These are phyloP conservation scores for Apotomis turbidana DNA, from an alignment of 2,888 invertebrate genomes.

Conservation along the genomic window DNA sequence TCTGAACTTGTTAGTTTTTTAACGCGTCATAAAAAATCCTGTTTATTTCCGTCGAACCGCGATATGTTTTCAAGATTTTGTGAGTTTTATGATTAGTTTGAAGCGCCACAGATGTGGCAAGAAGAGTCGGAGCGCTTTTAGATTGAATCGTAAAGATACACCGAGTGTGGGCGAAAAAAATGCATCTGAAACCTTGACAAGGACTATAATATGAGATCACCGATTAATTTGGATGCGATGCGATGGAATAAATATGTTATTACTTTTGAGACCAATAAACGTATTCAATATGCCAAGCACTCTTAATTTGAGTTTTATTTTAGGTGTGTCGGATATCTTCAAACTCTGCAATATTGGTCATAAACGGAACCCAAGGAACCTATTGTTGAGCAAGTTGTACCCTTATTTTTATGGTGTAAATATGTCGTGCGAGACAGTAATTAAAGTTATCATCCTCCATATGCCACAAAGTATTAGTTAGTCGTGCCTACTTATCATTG, in stretches of 20 bases:
- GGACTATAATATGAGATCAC: slow-evolving; percentile 28
- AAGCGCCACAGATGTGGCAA: slow-evolving; percentile 17
- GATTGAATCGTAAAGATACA: slow-evolving; percentile 14
- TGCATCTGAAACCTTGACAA: slow-evolving; percentile 28
- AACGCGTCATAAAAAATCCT: slow-evolving; percentile 26
- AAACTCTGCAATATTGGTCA: not conserved
- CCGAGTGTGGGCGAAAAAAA: slow-evolving; percentile 28
- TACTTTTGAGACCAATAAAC: slow-evolving; percentile 16
- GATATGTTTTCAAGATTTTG: slow-evolving; percentile 33
- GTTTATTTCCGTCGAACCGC: slow-evolving; percentile 20
- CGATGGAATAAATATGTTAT: not conserved
- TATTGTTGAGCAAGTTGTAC: no score
- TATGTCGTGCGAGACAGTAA: no score
- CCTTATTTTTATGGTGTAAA: no score
- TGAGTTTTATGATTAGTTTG: slow-evolving; percentile 32
- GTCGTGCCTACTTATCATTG: no score
- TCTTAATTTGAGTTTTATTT: slow-evolving; percentile 11
- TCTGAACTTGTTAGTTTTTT: slow-evolving; percentile 12
- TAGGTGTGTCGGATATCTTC: not conserved
- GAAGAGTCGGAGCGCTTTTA: slow-evolving; percentile 19
- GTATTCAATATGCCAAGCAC: slow-evolving; percentile 6
- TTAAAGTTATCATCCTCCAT: no score
- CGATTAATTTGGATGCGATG: slow-evolving; percentile 2
- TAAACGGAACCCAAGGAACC: no score
- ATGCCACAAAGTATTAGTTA: no score